These are phyloP conservation scores for Perdix hodgsoniae DNA, from an alignment of 2,797 vertebrate species.

Conservation along the genomic window DNA sequence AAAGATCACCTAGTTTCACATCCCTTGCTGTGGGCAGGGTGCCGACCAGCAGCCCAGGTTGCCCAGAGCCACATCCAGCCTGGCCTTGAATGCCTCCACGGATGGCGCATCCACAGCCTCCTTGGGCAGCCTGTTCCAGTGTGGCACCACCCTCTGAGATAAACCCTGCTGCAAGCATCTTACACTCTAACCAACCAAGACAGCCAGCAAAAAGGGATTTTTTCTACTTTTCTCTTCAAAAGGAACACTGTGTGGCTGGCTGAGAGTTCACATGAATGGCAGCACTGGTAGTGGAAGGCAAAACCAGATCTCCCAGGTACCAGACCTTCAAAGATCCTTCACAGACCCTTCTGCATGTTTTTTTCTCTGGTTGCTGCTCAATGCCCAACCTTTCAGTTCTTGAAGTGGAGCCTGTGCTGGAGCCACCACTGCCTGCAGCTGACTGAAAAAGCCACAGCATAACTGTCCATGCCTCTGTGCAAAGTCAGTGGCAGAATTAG, in stretches of 20 bases:
- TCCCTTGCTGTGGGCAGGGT: no score
- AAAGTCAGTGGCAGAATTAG: background rate
- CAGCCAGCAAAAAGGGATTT: rapidly evolving
- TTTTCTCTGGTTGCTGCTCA: background rate
- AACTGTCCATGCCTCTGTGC: background rate
- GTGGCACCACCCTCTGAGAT: no score
- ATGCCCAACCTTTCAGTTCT: background rate
- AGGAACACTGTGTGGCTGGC: background rate
- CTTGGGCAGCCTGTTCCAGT: no score
- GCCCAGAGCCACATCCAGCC: no score
- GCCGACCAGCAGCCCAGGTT: no score
- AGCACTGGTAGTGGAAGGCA: background rate
- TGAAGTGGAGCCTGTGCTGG: background rate
- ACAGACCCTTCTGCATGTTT: background rate
- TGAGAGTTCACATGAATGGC: rapidly evolving
- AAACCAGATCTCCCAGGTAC: background rate
- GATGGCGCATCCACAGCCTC: no score
- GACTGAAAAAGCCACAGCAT: background rate
- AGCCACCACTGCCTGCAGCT: background rate
- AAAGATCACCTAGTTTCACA: no score
- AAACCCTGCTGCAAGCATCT: background rate
- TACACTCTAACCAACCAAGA: background rate
- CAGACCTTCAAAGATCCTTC: background rate
- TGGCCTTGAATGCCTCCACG: no score
- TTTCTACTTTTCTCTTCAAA: background rate